phyloP scores from a whole-genome alignment of 1,140 invertebrate genomes.

The Psix sp. region DNA sequence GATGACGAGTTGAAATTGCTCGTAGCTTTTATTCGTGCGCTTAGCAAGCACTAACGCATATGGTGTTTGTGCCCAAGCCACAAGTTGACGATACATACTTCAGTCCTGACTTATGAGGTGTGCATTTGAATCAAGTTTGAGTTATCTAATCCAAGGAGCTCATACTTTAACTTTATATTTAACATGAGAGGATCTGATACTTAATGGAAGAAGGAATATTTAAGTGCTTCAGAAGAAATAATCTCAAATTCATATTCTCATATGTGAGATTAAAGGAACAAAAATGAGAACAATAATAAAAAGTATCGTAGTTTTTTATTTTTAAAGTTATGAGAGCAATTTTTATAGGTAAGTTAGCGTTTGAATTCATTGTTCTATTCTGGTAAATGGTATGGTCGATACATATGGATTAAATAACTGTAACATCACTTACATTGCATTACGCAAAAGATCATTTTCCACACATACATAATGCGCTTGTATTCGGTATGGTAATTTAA shows the following conservation, averaged over 20 bases:
- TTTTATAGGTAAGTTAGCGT: no score
- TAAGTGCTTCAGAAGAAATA: no score
- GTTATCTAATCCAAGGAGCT: slow-evolving; percentile 10
- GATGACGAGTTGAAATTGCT: slow-evolving; percentile 25
- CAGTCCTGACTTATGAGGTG: slow-evolving; percentile 9
- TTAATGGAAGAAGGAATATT: no score
- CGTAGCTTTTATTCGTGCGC: slow-evolving; percentile 23
- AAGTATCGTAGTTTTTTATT: no score
- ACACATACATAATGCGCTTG: slow-evolving; percentile 6
- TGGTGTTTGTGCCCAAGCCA: slow-evolving; percentile 14
- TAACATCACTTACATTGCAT: slow-evolving; percentile 3
- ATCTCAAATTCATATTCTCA: no score
- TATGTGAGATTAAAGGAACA: no score
- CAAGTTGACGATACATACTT: slow-evolving; percentile 13
- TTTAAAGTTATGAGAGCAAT: no score
- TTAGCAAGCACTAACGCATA: slow-evolving; percentile 16
- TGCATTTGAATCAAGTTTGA: slow-evolving; percentile 37
- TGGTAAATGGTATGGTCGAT: no score
- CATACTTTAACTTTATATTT: slow-evolving; percentile 2
- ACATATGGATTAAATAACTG: not conserved
- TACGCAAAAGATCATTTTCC: slow-evolving; percentile 10
- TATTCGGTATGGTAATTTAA: not conserved
- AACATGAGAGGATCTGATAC: not conserved
- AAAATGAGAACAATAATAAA: no score
- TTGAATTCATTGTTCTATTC: no score